Evolutionary conservation across 2,113 vertebrate species (phyloP).

Genomic region (Notothenia rossii): DNA sequence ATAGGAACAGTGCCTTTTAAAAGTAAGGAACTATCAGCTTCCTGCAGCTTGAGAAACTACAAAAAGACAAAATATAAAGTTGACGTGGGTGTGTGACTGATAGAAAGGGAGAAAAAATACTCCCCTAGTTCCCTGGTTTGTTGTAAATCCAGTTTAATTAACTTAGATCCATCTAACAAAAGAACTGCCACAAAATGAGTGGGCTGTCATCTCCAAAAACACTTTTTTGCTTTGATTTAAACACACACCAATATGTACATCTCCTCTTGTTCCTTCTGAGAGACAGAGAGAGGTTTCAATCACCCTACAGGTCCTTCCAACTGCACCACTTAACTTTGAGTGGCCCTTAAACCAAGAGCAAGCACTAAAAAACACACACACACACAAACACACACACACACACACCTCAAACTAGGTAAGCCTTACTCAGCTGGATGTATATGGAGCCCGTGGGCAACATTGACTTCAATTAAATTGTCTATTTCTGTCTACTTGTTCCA

Average conservation of each 20-base stretch:
- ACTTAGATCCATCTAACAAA: conserved; percentile 57
- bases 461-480: conserved; percentile 20
- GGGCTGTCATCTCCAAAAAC: conserved; percentile 53
- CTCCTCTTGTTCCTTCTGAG: conserved; percentile 1
- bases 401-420: conserved; percentile 1
- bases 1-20: background rate
- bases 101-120: conserved; percentile 28
- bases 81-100: conserved; percentile 14
- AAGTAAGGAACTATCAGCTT: conserved; percentile 22
- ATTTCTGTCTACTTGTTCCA: conserved; percentile 6
- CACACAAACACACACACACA: no score
- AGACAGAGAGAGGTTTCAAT: conserved; percentile 16
- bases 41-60: conserved; percentile 25
- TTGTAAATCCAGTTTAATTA: conserved; percentile 76
- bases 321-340: conserved; percentile 49
- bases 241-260: conserved; percentile 3
- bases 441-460: conserved; percentile 16
- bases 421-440: conserved; percentile 26
- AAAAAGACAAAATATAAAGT: background rate
- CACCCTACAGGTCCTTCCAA: conserved; percentile 19
- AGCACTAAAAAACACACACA: conserved; percentile 34
- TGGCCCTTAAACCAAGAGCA: conserved; percentile 57
- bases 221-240: conserved; percentile 17
- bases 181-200: conserved; percentile 40
- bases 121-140: conserved; percentile 51